Evolutionary conservation across 2,797 vertebrate genomes (phyloP).

Genomic region (Chloroceryle amazona): DNA sequence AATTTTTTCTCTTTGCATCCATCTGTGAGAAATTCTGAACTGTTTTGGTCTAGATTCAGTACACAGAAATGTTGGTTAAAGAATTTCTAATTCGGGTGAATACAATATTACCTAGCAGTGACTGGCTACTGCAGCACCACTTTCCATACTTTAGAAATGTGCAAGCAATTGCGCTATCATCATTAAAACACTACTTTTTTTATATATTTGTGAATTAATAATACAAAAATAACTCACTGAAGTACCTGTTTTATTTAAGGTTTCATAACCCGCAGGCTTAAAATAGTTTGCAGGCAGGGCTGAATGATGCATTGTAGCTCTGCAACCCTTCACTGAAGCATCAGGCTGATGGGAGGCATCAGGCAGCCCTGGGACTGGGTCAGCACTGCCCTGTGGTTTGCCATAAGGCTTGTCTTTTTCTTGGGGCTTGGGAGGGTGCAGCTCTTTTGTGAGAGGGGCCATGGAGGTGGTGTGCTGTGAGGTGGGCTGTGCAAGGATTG

Average conservation of each 20-base stretch:
- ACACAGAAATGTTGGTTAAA: neutral
- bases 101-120: neutral
- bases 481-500: neutral
- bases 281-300: neutral
- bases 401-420: neutral
- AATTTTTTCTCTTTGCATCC: neutral
- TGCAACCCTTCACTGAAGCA: too few relatives aligned
- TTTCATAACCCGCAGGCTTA: neutral
- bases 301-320: neutral
- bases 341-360: neutral
- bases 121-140: neutral
- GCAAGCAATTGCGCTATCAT: neutral
- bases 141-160: neutral
- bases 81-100: neutral
- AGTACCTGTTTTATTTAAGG: neutral
- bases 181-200: neutral
- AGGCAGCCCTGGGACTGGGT: neutral
- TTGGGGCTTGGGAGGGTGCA: neutral
- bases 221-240: neutral
- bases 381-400: neutral
- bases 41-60: neutral
- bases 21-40: neutral
- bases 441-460: accelerated
- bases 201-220: neutral
- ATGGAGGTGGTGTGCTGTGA: accelerated